Conservation (phyloP, 2,888 invertebrate genomes). For the Linyphia triangularis region DNA sequence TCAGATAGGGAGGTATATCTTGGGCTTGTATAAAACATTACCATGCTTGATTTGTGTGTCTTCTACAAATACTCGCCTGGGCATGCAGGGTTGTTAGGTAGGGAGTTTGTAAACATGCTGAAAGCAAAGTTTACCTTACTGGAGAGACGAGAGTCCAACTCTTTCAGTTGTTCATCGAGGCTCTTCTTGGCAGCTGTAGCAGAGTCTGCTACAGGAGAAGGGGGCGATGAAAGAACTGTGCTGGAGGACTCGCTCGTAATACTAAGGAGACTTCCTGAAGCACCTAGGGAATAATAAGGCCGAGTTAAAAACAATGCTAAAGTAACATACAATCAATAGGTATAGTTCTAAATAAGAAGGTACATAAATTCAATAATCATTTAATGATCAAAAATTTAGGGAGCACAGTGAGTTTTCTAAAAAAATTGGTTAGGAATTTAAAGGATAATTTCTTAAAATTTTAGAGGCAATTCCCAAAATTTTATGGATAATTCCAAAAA, state of each 20-base stretch:
- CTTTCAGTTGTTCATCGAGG: slow-evolving; percentile 88
- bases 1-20: too few species aligned
- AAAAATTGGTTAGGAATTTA: too few species aligned
- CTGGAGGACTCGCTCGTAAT: slow-evolving; percentile 69
- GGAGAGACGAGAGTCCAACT: slow-evolving; percentile 87
- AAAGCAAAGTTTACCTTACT: slow-evolving; percentile 77
- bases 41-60: too few species aligned
- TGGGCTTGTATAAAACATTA: too few species aligned
- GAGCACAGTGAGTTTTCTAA: too few species aligned
- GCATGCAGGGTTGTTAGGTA: background rate
- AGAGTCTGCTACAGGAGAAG: slow-evolving; percentile 71
- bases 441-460: too few species aligned
- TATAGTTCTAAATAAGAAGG: background rate
- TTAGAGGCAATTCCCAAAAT: too few species aligned
- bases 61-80: background rate
- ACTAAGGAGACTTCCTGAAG: slow-evolving; percentile 69
- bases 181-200: slow-evolving; percentile 75
- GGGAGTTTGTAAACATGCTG: slow-evolving; percentile 11
- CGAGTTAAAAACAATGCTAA: background rate
- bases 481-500: too few species aligned
- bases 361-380: too few species aligned
- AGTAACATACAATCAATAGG: background rate
- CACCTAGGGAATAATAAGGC: slow-evolving; percentile 22
- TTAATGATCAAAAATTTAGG: too few species aligned
- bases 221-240: slow-evolving; percentile 56